Base-by-base conservation (phyloP, 2,888 invertebrate genomes). In the Acleris laterana region DNA sequence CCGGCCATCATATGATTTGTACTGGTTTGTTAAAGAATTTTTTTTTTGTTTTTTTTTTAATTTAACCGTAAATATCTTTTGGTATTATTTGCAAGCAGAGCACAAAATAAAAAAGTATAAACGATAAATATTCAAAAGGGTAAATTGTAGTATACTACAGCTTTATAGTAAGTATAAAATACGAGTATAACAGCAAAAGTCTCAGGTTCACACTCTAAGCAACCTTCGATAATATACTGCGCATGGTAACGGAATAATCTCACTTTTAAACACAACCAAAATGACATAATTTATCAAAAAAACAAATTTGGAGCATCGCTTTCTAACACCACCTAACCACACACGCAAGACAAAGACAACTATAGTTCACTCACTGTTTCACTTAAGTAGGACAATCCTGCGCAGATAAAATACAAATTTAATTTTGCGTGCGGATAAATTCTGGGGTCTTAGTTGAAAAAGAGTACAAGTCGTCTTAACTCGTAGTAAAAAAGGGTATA, bases 211-310 rank as follows among this genome's bases (percentile, higher is more conserved):
- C 16, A 72, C 6, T 68, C 46, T 69, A 16, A 19, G 70, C 68
- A 25, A 66, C 68, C 63, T 51, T 32, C 22, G 16, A 46, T 55
- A 62, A 66, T 64, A 64, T 60, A 66, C 69, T 58, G 71, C 69
- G 68, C 64, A 63, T 69, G 62, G 51, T 70, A 72, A 73, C 73
- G 70, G 67, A 70, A 66, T 69, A 67, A 74, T 72, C 76, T 82
- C 75, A 79, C 79, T 79, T 83, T 83, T 75, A 73, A 69, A 71
- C 70, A 73, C 72, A 62, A 62, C 71, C 55, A 48, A 63, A 77
- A 84, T 87, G 81, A 84, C 82, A 83, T 86, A 85, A 88, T 87
- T 86, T 76, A 67, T 67, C 63, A 72, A 72, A 72, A 74, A 76
- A 57, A 32, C 52, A 62, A 49, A 64, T 64, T 57, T 68, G 48